A percentile compares a stretch with the other conserved stretches of the same genome.
phyloP scores from a whole-genome alignment of 2,888 invertebrate genomes.

The Drosophila kambysellisi region DNA sequence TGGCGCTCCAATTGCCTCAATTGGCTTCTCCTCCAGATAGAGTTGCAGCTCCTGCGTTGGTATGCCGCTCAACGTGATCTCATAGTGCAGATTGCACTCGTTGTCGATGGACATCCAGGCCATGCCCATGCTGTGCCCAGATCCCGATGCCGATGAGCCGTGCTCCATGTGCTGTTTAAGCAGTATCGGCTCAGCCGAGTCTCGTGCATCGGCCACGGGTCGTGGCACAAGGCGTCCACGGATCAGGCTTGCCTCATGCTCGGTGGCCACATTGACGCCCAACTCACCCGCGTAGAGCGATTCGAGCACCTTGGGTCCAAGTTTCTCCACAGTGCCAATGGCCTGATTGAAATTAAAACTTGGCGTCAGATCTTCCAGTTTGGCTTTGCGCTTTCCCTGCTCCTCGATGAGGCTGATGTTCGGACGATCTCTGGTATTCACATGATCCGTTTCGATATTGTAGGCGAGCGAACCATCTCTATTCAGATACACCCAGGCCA shows the following conservation, averaged over 20 bases:
- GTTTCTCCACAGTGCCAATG: slow-evolving; percentile 91
- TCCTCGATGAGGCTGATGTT: slow-evolving; percentile 91
- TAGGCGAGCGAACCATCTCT: slow-evolving; percentile 92
- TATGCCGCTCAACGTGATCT: slow-evolving; percentile 86
- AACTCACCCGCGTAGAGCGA: slow-evolving; percentile 93
- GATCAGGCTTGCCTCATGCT: slow-evolving; percentile 87
- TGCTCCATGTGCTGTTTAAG: slow-evolving; percentile 86
- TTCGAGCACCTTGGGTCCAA: slow-evolving; percentile 92
- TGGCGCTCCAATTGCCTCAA: slow-evolving; percentile 89
- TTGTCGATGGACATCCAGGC: slow-evolving; percentile 94
- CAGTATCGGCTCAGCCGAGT: slow-evolving; percentile 89
- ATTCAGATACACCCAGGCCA: slow-evolving; percentile 92
- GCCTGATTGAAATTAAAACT: slow-evolving; percentile 87
- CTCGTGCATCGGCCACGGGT: slow-evolving; percentile 91
- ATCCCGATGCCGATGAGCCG: slow-evolving; percentile 42
- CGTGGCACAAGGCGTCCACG: slow-evolving; percentile 89
- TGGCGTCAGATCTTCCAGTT: slow-evolving; percentile 90
- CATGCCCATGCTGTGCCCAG: slow-evolving; percentile 87
- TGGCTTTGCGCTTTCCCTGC: slow-evolving; percentile 89
- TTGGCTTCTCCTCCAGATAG: slow-evolving; percentile 88
- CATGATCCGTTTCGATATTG: slow-evolving; percentile 90
- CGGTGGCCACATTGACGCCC: slow-evolving; percentile 90
- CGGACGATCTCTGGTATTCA: slow-evolving; percentile 87
- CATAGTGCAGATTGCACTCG: slow-evolving; percentile 93
- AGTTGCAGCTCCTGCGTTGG: slow-evolving; percentile 85